These are phyloP conservation scores for Meloidogyne hapla DNA, from an alignment of 1,140 invertebrate genomes.

Conservation along the genomic window DNA sequence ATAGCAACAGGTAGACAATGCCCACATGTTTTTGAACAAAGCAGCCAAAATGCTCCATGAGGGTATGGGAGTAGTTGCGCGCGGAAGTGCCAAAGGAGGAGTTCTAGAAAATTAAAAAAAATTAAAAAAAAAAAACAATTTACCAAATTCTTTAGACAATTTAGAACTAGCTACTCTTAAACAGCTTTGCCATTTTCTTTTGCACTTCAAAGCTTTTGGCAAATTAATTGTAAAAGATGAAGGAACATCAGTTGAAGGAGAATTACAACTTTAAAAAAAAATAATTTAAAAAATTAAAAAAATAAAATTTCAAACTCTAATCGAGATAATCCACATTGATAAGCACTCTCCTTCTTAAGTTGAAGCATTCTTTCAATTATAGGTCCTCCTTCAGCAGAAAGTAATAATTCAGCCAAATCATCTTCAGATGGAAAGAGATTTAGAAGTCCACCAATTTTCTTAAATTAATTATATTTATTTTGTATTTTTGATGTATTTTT, in stretches of 20 bases:
- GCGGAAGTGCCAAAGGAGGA: not conserved
- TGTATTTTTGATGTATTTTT: no score
- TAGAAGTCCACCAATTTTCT: not conserved
- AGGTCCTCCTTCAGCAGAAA: not conserved
- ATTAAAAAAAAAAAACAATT: not conserved
- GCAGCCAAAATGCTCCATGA: not conserved
- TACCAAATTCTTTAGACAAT: not conserved
- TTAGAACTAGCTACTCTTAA: not conserved
- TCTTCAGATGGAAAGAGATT: not conserved
- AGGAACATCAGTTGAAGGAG: not conserved
- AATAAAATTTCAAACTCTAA: not conserved
- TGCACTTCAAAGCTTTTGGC: not conserved
- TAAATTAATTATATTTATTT: no score
- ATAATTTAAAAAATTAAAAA: no score
- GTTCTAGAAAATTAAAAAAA: not conserved
- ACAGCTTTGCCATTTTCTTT: not conserved
- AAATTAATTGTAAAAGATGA: not conserved
- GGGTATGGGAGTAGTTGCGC: not conserved
- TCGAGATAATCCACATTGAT: conserved; percentile 2
- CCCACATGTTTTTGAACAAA: not conserved
- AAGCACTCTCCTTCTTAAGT: not conserved
- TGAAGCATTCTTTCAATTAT: not conserved
- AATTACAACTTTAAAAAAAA: not conserved
- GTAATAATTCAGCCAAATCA: not conserved
- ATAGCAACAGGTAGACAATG: not conserved